Base-by-base conservation (phyloP, 2,797 vertebrate species). In the Hephaestus fuliginosus region DNA sequence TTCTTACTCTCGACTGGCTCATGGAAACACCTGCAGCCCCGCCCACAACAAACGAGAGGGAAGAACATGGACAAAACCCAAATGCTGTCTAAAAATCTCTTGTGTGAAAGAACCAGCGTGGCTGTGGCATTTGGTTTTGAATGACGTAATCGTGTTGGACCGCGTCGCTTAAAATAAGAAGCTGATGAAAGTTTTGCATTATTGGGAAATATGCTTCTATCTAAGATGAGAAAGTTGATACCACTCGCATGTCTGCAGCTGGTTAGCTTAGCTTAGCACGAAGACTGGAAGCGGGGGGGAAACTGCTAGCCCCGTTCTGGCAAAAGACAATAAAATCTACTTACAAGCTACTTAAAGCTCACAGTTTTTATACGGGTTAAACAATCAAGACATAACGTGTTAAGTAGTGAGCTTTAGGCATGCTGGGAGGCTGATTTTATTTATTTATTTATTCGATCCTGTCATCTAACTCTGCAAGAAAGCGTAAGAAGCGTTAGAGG, bases 21-120 rank as follows among this genome's bases (percentile, higher is more conserved):
- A 20, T 61, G 20, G 20, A 22, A 43, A 39, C n/a, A 41, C 20
- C 39, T 7, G 22, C 14, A 33, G 14, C 10, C 51, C 0, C 3
- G 0, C 30, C 36, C 44, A 20, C 46, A 6, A 55, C 4, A 33
- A 61, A 64, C 15, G 1, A 9, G 7, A 30, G 18, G 15, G 3
- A 70, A 3, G 9, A 58, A 56, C 43, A 70, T 64, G 43, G 43
- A 46, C 11, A 20, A 68, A 67, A 77, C 4, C 28, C 4, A 44
- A 48, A 28, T 10, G 41, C n/a, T 22, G 52, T n/a, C 5, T 48
- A 9, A 9, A 72, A 49, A 33, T 30, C 39, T 43, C 41, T 70
- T 0, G 5, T 41, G 17, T 62, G 28, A 17, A 56, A 53, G 17
- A 41, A 51, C 5, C 48, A 20, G 10, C 43, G 7, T 60, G 13